Conservation (phyloP, 2,888 invertebrate genomes). For the Watsonalla binaria region DNA sequence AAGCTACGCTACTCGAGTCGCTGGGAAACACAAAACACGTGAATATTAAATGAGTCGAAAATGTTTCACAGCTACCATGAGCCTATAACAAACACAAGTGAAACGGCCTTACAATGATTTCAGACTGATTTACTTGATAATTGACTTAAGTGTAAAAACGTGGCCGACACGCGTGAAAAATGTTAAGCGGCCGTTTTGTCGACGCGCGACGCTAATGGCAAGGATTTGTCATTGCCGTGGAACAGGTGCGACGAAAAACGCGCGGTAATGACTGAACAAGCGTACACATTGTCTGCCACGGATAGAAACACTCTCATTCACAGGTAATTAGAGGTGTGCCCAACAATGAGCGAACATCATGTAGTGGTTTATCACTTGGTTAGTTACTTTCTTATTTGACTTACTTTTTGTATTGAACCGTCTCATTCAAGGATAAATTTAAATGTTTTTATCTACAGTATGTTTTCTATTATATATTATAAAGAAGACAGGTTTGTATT, state of each 20-base stretch:
- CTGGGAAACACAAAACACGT: too few relatives aligned
- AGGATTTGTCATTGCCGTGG: slow-evolving; percentile 48
- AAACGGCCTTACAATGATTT: background rate
- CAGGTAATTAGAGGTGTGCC: slow-evolving; percentile 46
- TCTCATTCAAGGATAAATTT: too few relatives aligned
- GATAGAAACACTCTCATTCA: slow-evolving; percentile 38
- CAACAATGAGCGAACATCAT: slow-evolving; percentile 7
- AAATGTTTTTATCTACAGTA: too few relatives aligned
- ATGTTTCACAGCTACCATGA: background rate
- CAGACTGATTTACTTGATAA: slow-evolving; percentile 1
- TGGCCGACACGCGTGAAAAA: slow-evolving; percentile 24
- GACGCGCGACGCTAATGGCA: slow-evolving; percentile 32
- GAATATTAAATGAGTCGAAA: too few relatives aligned
- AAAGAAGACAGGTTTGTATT: too few relatives aligned
- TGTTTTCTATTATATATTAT: too few relatives aligned
- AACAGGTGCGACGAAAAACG: slow-evolving; percentile 60
- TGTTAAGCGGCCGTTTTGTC: slow-evolving; percentile 38
- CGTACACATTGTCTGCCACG: slow-evolving; percentile 53
- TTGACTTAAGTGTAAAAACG: slow-evolving; percentile 1
- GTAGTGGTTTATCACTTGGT: too few relatives aligned
- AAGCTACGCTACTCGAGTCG: too few relatives aligned
- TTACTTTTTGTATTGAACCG: too few relatives aligned
- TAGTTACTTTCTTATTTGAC: too few relatives aligned
- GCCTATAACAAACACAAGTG: background rate
- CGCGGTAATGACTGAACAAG: slow-evolving; percentile 52